Conservation (phyloP, 1,140 invertebrate genomes). For the Metopolophium dirhodum region DNA sequence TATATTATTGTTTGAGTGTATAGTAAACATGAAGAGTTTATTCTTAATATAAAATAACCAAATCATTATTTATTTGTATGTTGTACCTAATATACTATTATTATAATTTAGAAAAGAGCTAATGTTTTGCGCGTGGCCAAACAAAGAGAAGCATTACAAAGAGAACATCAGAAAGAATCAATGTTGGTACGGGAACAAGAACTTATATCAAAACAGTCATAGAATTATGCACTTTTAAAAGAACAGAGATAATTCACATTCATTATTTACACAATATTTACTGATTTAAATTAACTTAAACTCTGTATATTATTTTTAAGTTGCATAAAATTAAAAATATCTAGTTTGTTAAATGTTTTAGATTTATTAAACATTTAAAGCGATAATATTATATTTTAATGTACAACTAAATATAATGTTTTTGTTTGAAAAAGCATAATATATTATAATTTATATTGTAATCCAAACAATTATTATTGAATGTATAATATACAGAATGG, state of each 20-base stretch:
- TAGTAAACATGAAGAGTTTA: neutral
- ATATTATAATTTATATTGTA: neutral
- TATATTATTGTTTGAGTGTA: neutral
- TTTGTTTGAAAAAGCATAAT: neutral
- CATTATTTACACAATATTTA: neutral
- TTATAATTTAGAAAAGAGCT: constrained; percentile 41
- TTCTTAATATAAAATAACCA: neutral
- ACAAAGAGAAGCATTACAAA: constrained; percentile 52
- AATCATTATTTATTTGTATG: neutral
- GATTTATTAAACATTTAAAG: neutral
- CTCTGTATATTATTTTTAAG: neutral
- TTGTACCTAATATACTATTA: neutral
- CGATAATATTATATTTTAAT: neutral
- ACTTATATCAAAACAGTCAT: constrained; percentile 38
- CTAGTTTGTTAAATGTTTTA: neutral
- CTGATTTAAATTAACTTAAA: neutral
- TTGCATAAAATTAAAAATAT: neutral
- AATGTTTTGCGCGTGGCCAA: constrained; percentile 39
- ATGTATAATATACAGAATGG: neutral
- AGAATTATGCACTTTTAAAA: neutral
- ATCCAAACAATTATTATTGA: neutral
- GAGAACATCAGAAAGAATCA: constrained; percentile 51
- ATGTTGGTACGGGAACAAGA: constrained; percentile 50
- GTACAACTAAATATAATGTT: neutral
- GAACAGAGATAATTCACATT: neutral